These are phyloP conservation scores for Empidonax alnorum DNA, from an alignment of 2,113 vertebrate species.

Conservation along the genomic window DNA sequence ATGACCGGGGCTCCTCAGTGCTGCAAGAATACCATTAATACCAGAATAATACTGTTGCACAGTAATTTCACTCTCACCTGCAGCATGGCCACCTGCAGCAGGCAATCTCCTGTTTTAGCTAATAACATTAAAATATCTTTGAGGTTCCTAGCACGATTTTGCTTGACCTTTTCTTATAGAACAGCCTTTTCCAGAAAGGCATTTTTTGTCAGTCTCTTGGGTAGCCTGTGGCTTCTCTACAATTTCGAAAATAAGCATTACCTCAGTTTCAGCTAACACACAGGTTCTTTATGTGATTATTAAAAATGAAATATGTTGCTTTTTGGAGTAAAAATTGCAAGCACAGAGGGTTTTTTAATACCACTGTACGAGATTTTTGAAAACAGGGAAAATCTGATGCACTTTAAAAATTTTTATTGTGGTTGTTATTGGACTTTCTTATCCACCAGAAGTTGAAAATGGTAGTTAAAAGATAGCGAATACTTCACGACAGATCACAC, in stretches of 20 bases:
- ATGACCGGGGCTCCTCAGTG: not conserved
- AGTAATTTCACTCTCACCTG: not conserved
- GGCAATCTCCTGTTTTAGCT: not conserved
- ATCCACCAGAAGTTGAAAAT: not conserved
- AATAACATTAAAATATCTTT: not conserved
- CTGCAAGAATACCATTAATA: not conserved
- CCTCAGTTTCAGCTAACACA: constrained; percentile 25
- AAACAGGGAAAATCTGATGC: not conserved
- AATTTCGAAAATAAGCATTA: constrained; percentile 53
- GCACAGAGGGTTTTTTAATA: not conserved
- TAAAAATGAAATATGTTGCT: not conserved
- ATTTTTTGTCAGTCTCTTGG: constrained; percentile 44
- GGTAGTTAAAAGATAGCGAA: not conserved
- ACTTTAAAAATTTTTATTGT: not conserved
- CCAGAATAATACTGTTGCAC: not conserved
- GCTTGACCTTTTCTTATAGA: constrained; percentile 46
- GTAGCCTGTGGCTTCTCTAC: constrained; percentile 42
- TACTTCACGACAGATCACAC: fast-evolving
- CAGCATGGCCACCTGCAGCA: not conserved
- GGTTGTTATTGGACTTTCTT: not conserved
- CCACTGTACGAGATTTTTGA: not conserved
- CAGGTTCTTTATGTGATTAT: constrained; percentile 2
- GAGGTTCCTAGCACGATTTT: not conserved
- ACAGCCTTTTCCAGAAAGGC: constrained; percentile 31
- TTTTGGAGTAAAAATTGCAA: not conserved